phyloP scores from a whole-genome alignment of 2,113 vertebrate genomes.

The Pachycephala philippinensis region DNA sequence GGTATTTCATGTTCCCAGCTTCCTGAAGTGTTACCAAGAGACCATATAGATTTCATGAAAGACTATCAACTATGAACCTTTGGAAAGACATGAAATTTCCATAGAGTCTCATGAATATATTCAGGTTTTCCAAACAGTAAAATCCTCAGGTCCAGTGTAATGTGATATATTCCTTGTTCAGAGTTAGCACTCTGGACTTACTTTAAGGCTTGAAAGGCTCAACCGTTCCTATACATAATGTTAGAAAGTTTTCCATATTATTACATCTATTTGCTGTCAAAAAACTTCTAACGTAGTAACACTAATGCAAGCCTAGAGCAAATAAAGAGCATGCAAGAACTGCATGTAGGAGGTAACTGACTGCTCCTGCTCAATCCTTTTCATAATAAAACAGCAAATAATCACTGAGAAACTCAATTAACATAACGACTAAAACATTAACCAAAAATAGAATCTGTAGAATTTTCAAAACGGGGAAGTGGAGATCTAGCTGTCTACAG shows the following conservation, averaged over 20 bases:
- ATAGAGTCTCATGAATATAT: background rate
- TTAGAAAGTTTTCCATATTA: background rate
- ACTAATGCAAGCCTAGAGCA: background rate
- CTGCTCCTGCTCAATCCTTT: background rate
- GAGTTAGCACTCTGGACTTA: background rate
- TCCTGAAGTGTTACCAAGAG: background rate
- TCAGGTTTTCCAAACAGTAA: background rate
- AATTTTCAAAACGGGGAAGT: background rate
- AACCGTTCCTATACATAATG: background rate
- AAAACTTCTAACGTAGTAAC: background rate
- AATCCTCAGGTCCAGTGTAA: background rate
- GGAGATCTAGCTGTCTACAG: background rate
- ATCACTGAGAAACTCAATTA: background rate
- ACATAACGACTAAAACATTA: background rate
- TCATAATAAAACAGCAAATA: background rate
- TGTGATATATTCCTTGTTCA: background rate
- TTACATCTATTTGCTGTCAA: background rate
- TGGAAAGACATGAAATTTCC: background rate
- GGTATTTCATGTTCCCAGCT: background rate
- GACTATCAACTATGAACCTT: background rate
- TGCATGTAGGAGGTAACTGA: background rate
- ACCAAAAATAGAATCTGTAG: background rate
- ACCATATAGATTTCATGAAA: background rate
- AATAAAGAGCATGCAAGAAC: background rate
- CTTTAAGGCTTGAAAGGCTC: background rate